Evolutionary conservation across 2,888 invertebrate genomes (phyloP).

Genomic region (Pachydiplax longipennis): DNA sequence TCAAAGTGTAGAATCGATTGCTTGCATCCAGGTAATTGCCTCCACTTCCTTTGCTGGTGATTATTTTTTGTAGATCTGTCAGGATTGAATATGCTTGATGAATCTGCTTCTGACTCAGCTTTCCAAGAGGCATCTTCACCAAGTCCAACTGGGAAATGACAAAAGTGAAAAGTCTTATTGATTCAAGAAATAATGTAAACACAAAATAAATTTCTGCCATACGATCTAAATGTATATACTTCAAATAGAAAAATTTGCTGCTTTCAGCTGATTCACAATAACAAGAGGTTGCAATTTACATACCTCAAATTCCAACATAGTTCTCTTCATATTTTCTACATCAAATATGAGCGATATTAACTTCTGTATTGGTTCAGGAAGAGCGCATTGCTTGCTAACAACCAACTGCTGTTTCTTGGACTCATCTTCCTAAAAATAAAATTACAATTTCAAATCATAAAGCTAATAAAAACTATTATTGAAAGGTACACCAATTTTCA

Average conservation of each 20-base stretch:
- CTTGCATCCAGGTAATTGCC: constrained; percentile 80
- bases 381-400: constrained; percentile 65
- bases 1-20: constrained; percentile 92
- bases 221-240: too few relatives aligned
- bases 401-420: constrained; percentile 56
- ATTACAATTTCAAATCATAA: neutral
- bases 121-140: constrained; percentile 98
- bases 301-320: constrained; percentile 92
- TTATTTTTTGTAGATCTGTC: constrained; percentile 69
- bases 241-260: neutral
- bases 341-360: constrained; percentile 90
- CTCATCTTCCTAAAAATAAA: constrained; percentile 57
- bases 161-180: neutral
- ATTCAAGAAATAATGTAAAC: neutral
- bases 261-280: too few relatives aligned
- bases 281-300: constrained; percentile 45
- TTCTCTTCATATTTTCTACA: constrained; percentile 87
- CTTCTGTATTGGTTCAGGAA: constrained; percentile 80
- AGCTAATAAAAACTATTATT: neutral
- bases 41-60: constrained; percentile 61
- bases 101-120: constrained; percentile 90
- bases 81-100: constrained; percentile 84
- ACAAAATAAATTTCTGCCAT: neutral
- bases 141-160: constrained; percentile 73
- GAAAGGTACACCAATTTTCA: neutral